phyloP scores from a whole-genome alignment of 2,888 invertebrate genomes.

The Falcaria lacertinaria region DNA sequence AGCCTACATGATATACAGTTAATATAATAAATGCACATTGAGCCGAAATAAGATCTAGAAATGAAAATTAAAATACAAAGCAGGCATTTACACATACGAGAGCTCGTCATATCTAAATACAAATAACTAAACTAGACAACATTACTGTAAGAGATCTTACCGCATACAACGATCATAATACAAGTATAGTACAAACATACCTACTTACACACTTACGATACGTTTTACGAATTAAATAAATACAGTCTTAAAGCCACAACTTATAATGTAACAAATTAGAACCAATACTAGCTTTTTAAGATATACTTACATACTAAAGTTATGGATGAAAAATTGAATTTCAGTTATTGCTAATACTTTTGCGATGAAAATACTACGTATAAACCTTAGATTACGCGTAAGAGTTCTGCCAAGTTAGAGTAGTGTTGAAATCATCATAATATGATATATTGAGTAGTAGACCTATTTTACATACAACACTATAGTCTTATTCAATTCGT shows the following conservation, averaged over 20 bases:
- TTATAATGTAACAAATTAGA: no score
- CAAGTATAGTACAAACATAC: conserved; percentile 28
- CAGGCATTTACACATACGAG: neutral
- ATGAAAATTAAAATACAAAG: conserved; percentile 1
- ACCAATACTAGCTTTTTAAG: no score
- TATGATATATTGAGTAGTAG: no score
- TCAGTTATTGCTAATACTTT: no score
- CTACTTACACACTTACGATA: conserved; percentile 14
- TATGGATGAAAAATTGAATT: no score
- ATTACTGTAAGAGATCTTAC: conserved; percentile 13
- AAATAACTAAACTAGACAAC: conserved; percentile 6
- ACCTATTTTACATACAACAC: no score
- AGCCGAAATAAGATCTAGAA: conserved; percentile 3
- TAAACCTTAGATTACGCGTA: no score
- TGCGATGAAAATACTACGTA: no score
- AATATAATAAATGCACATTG: conserved; percentile 16
- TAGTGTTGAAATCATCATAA: no score
- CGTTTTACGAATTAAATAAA: conserved; percentile 16
- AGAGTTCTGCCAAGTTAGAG: no score
- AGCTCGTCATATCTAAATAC: neutral
- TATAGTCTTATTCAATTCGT: no score
- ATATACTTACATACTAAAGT: no score
- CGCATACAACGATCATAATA: conserved; percentile 7
- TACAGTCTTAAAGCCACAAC: conserved; percentile 60
- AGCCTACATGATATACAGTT: neutral